Evolutionary conservation across 2,888 invertebrate genomes (phyloP).

Genomic region (Limulus polyphemus): DNA sequence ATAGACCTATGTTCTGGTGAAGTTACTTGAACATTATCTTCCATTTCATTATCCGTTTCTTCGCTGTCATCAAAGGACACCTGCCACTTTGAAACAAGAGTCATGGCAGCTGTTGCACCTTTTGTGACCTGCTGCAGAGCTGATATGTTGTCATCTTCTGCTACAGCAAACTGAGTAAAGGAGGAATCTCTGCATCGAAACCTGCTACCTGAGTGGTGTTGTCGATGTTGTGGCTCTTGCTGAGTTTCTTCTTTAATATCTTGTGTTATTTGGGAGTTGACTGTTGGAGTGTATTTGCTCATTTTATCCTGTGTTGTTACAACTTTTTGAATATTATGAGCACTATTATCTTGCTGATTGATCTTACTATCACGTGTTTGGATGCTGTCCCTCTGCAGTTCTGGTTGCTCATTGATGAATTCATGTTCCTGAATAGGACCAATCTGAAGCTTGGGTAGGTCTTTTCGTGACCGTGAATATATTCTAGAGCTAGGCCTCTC

Average conservation of each 20-base stretch:
- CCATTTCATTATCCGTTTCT: conserved; percentile 87
- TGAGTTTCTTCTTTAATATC: no score
- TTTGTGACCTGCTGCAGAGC: conserved; percentile 76
- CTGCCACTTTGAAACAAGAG: conserved; percentile 87
- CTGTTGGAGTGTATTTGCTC: no score
- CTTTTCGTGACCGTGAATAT: not conserved
- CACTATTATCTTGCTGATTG: no score
- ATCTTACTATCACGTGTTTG: not conserved
- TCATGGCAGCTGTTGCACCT: conserved; percentile 63
- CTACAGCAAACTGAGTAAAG: conserved; percentile 76
- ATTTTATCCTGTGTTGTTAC: no score
- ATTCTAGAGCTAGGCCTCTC: no score
- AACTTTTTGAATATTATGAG: no score
- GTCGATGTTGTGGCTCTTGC: conserved; percentile 18
- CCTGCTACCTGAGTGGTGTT: conserved; percentile 23
- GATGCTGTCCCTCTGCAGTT: not conserved
- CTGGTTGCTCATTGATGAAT: not conserved
- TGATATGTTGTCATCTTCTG: conserved; percentile 85
- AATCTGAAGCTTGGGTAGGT: not conserved
- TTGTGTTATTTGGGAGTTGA: no score
- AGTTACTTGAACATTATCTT: conserved; percentile 51
- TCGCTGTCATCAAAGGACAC: conserved; percentile 93
- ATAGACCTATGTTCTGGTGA: no score
- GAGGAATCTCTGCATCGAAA: conserved; percentile 53
- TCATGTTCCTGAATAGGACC: not conserved